These are phyloP conservation scores for Lucifuga dentata DNA, from an alignment of 2,113 vertebrate species.

Conservation along the genomic window DNA sequence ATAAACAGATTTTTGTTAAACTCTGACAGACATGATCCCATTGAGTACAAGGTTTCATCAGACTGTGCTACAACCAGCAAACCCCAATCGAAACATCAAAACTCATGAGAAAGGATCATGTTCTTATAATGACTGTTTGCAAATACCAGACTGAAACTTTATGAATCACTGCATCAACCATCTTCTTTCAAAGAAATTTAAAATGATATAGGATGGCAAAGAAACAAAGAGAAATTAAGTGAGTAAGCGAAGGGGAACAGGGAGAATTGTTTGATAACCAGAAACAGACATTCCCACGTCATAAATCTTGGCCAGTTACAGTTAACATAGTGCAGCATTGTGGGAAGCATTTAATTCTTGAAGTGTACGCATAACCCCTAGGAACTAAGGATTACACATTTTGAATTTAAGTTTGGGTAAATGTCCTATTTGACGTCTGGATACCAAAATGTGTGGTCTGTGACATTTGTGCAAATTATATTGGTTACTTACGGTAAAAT, in stretches of 20 bases:
- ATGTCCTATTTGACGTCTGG: constrained; percentile 10
- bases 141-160: constrained; percentile 18
- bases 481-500: not conserved
- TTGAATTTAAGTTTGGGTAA: constrained; percentile 7
- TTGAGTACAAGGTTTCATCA: constrained; percentile 22
- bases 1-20: not conserved
- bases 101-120: not conserved
- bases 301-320: constrained; percentile 43
- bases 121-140: constrained; percentile 12
- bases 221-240: constrained; percentile 47
- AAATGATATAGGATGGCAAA: constrained; percentile 30
- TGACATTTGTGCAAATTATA: constrained; percentile 1
- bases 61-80: constrained; percentile 5
- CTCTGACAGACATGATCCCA: not conserved
- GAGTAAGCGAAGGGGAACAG: not conserved
- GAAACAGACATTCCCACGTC: constrained; percentile 51
- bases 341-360: constrained; percentile 44
- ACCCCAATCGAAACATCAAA: constrained; percentile 3
- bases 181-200: constrained; percentile 31
- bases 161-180: constrained; percentile 53
- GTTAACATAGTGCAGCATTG: constrained; percentile 39
- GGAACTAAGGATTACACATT: constrained; percentile 16
- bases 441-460: constrained; percentile 13
- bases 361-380: constrained; percentile 10
- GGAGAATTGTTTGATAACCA: constrained; percentile 49